Conservation (phyloP, 2,113 vertebrate species). For the Notothenia coriiceps region DNA sequence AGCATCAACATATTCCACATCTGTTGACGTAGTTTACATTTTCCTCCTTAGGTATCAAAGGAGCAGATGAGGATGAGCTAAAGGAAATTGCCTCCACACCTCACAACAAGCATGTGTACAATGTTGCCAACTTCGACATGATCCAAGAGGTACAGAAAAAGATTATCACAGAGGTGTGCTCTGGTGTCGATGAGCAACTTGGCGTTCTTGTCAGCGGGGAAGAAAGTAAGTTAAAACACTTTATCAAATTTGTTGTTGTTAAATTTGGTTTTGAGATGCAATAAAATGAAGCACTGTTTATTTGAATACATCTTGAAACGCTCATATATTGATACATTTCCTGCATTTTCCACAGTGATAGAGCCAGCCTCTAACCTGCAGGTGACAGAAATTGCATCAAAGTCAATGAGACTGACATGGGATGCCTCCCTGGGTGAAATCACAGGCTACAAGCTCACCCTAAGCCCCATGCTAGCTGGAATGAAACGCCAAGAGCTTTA, state of each 20-base stretch:
- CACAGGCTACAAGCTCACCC: conserved; percentile 93
- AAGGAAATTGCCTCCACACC: conserved; percentile 94
- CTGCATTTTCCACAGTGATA: conserved; percentile 83
- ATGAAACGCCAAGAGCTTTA: conserved; percentile 92
- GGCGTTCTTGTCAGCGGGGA: conserved; percentile 91
- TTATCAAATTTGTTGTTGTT: neutral
- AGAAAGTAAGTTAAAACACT: conserved; percentile 87
- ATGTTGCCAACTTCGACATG: conserved; percentile 94
- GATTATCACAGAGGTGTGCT: conserved; percentile 94
- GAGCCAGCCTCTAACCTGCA: conserved; percentile 91
- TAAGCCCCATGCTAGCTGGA: conserved; percentile 91
- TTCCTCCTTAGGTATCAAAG: conserved; percentile 92
- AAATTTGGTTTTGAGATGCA: neutral
- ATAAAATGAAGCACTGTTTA: neutral
- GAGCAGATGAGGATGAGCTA: conserved; percentile 96
- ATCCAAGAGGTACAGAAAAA: conserved; percentile 93
- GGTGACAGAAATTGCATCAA: conserved; percentile 92
- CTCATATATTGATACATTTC: neutral
- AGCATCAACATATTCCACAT: conserved; percentile 39
- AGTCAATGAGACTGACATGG: conserved; percentile 94
- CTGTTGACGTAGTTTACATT: conserved; percentile 53
- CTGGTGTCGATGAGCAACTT: conserved; percentile 95
- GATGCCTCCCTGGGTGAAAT: conserved; percentile 88
- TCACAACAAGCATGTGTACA: conserved; percentile 93
- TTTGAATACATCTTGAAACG: neutral